phyloP scores from a whole-genome alignment of 2,888 invertebrate species.

The Lepidocyrtinus sp. region DNA sequence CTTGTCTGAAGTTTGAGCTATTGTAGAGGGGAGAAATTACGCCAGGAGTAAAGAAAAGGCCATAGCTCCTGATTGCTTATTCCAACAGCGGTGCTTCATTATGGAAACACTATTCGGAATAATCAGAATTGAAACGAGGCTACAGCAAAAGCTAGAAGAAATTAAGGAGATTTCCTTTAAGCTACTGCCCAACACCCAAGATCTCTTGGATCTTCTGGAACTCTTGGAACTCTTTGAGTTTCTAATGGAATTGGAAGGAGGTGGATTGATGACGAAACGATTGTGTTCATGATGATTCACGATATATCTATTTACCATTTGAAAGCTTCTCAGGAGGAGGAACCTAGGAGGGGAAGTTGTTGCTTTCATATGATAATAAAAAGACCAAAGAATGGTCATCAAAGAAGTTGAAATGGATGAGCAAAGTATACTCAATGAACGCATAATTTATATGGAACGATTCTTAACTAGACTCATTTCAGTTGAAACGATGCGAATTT shows the following conservation, averaged over 20 bases:
- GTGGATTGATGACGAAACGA: slow-evolving; percentile 7
- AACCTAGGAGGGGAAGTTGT: too few species aligned
- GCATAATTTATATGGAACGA: slow-evolving; percentile 45
- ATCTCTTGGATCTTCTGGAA: not conserved
- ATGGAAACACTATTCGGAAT: slow-evolving; percentile 51
- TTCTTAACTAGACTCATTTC: slow-evolving; percentile 37
- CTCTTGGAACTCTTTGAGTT: not conserved
- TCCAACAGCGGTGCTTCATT: slow-evolving; percentile 29
- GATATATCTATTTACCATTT: slow-evolving; percentile 51
- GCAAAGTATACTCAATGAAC: not conserved
- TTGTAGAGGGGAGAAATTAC: slow-evolving; percentile 26
- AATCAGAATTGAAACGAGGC: slow-evolving; percentile 39
- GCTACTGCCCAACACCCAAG: slow-evolving; percentile 9
- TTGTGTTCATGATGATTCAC: slow-evolving; percentile 19
- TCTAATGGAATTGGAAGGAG: slow-evolving; percentile 2
- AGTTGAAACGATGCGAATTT: slow-evolving; percentile 48
- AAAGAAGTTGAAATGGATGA: not conserved
- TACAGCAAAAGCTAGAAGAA: slow-evolving; percentile 10
- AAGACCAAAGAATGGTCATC: slow-evolving; percentile 5
- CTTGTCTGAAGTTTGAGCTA: slow-evolving; percentile 27
- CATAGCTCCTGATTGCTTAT: not conserved
- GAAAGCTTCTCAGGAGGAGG: slow-evolving; percentile 2
- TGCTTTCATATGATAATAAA: slow-evolving; percentile 6
- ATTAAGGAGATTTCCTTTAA: slow-evolving; percentile 22
- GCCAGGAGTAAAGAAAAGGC: slow-evolving; percentile 7